These are phyloP conservation scores for Tricholauxania praeusta DNA, from an alignment of 2,888 invertebrate species.

Conservation along the genomic window DNA sequence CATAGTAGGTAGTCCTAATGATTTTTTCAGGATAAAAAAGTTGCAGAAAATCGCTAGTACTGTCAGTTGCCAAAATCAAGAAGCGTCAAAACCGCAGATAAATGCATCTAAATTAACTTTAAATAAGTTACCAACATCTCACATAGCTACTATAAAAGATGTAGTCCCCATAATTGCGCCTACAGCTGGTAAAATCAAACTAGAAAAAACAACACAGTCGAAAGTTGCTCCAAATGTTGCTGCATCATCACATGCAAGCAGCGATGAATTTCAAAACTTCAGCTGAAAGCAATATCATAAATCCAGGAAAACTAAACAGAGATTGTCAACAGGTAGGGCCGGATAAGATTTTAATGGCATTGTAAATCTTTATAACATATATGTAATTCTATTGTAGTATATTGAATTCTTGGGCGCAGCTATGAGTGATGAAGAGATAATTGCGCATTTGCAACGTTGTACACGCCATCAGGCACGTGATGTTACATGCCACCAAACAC, in stretches of 20 bases:
- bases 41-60: constrained; percentile 33
- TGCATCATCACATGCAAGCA: constrained; percentile 8
- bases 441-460: constrained; percentile 56
- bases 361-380: not conserved
- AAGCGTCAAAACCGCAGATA: not conserved
- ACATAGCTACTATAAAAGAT: not conserved
- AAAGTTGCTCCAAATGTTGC: not conserved
- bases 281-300: not conserved
- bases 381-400: constrained; percentile 51
- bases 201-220: constrained; percentile 31
- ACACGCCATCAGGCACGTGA: constrained; percentile 52
- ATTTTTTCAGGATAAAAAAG: constrained; percentile 40
- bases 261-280: constrained; percentile 45
- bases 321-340: constrained; percentile 56
- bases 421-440: constrained; percentile 56
- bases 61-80: not conserved
- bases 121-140: not conserved
- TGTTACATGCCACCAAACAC: constrained; percentile 53
- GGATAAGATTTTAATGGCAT: not conserved
- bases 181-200: not conserved
- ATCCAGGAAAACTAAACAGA: not conserved
- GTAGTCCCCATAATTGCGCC: not conserved
- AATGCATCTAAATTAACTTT: not conserved
- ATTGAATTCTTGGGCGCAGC: constrained; percentile 56
- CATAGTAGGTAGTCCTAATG: not conserved